phyloP scores from a whole-genome alignment of 2,888 invertebrate genomes.

The Aricia artaxerxes region DNA sequence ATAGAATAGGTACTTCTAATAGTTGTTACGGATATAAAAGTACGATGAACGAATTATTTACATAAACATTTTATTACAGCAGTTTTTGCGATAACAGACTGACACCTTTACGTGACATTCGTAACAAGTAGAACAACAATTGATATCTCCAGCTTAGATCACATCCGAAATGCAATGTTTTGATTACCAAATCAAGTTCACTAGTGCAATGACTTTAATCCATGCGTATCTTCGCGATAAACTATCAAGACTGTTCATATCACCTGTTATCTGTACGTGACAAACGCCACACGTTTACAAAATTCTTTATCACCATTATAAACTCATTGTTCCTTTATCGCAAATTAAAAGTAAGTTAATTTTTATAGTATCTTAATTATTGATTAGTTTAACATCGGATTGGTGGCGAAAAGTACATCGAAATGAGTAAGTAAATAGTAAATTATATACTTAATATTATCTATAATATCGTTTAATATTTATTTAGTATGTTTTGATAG shows the following conservation, averaged over 20 bases:
- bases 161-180: neutral
- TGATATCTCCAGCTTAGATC: neutral
- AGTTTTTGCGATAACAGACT: no score
- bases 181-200: neutral
- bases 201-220: neutral
- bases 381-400: neutral
- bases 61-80: no score
- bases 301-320: neutral
- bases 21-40: no score
- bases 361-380: neutral
- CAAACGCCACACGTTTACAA: conserved; percentile 32
- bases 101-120: no score
- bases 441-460: no score
- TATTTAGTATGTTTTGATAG: neutral
- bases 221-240: neutral
- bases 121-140: neutral
- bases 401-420: conserved; percentile 1
- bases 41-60: no score
- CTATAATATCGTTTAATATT: neutral
- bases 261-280: conserved; percentile 23
- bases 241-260: neutral
- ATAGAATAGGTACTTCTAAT: no score
- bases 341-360: neutral
- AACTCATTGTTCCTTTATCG: neutral
- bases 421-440: conserved; percentile 2